phyloP scores from a whole-genome alignment of 2,797 vertebrate genomes.

The Darevskia mixta region DNA sequence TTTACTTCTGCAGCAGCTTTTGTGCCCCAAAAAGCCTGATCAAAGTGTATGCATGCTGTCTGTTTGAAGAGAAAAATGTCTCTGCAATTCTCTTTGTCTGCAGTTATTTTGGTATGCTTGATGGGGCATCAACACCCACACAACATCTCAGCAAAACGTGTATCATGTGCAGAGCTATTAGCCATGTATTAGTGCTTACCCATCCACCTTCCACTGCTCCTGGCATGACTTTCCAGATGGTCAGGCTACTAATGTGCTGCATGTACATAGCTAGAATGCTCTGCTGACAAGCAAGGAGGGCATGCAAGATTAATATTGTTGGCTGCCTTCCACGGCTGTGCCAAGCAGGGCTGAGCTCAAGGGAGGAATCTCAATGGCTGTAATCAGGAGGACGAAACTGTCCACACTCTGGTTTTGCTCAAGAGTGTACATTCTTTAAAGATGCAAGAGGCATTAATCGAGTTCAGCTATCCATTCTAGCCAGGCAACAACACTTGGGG shows the following conservation, averaged over 20 bases:
- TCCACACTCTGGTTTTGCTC: not conserved
- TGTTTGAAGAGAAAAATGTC: not conserved
- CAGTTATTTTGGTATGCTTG: constrained; percentile 7
- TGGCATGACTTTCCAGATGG: not conserved
- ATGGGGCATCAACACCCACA: not conserved
- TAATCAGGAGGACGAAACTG: constrained; percentile 22
- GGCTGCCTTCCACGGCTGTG: constrained; percentile 1
- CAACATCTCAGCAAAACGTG: constrained; percentile 22
- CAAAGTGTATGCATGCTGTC: not conserved
- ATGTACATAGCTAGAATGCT: not conserved
- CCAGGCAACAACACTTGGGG: too few relatives aligned
- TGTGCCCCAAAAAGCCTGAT: not conserved
- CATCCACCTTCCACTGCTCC: not conserved
- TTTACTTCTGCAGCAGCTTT: not conserved
- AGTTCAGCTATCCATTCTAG: too few relatives aligned
- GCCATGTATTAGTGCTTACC: constrained; percentile 8
- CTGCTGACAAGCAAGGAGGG: not conserved
- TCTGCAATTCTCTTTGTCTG: constrained; percentile 23
- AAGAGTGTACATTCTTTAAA: too few relatives aligned
- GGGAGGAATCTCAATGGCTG: not conserved
- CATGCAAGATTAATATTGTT: constrained; percentile 16
- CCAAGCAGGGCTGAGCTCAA: constrained; percentile 10
- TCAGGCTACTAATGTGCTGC: not conserved
- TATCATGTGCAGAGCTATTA: not conserved
- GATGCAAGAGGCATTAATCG: too few relatives aligned